phyloP scores from a whole-genome alignment of 2,113 vertebrate species.

The Danionella cerebrum region DNA sequence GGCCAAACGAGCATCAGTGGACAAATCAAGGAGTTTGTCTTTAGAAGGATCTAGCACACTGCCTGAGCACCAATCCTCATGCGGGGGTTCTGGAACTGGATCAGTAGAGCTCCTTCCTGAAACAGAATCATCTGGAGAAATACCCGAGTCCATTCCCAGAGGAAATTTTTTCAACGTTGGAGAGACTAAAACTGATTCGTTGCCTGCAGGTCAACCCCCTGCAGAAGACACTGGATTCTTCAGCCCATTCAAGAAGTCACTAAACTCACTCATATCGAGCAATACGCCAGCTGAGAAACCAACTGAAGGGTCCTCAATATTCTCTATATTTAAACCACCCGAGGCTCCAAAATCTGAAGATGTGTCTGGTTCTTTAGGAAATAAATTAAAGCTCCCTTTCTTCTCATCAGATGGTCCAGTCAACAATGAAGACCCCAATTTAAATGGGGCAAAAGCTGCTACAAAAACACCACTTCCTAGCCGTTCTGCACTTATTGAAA shows the following conservation, averaged over 20 bases:
- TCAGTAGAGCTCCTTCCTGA: constrained; percentile 64
- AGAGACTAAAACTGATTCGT: constrained; percentile 50
- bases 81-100: constrained; percentile 53
- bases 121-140: constrained; percentile 62
- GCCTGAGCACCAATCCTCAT: constrained; percentile 43
- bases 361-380: constrained; percentile 52
- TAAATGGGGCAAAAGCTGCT: constrained; percentile 46
- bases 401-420: constrained; percentile 60
- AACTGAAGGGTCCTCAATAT: constrained; percentile 32
- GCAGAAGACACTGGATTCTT: constrained; percentile 69
- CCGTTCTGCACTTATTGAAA: constrained; percentile 55
- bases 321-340: constrained; percentile 46
- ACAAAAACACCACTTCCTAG: constrained; percentile 45
- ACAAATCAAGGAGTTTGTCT: constrained; percentile 24
- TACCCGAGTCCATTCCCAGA: constrained; percentile 57
- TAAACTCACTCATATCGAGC: constrained; percentile 73
- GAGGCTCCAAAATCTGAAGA: constrained; percentile 41
- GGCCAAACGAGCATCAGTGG: constrained; percentile 35
- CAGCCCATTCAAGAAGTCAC: constrained; percentile 82
- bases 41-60: constrained; percentile 29
- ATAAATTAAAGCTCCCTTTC: constrained; percentile 75
- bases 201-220: constrained; percentile 5
- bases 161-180: background rate
- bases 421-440: constrained; percentile 41
- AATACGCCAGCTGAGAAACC: constrained; percentile 51